Percentiles rank a stretch among this genome's conserved stretches.
These are phyloP conservation scores for Sclerodermus sp. DNA, from an alignment of 2,888 invertebrate genomes.

Conservation along the genomic window DNA sequence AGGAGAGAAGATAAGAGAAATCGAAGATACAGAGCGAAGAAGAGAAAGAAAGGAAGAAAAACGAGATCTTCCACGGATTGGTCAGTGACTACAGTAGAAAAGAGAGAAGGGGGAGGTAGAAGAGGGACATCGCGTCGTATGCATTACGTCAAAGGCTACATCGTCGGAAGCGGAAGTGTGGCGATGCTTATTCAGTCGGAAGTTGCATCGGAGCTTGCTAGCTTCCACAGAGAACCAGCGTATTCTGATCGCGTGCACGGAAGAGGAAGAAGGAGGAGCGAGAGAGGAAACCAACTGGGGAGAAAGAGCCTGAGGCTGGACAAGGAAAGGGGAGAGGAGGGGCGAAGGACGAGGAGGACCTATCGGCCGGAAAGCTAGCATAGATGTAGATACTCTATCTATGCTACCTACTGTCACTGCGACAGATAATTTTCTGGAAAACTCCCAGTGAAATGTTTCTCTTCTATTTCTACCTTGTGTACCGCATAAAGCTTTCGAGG, in stretches of 20 bases:
- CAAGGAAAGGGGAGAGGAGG: slow-evolving; percentile 8
- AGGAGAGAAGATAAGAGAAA: background rate
- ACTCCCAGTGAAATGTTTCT: slow-evolving; percentile 9
- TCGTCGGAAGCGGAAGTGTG: slow-evolving; percentile 48
- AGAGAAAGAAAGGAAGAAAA: slow-evolving; percentile 12
- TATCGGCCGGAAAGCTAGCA: slow-evolving; percentile 51
- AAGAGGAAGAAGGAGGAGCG: slow-evolving; percentile 12
- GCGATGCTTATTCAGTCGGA: slow-evolving; percentile 51
- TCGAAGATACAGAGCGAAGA: slow-evolving; percentile 1
- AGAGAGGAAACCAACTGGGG: slow-evolving; percentile 7
- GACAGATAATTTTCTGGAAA: slow-evolving; percentile 35
- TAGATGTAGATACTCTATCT: slow-evolving; percentile 41
- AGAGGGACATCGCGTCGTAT: slow-evolving; percentile 17
- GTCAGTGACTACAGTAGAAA: slow-evolving; percentile 6
- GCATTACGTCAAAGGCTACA: slow-evolving; percentile 48
- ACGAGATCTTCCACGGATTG: slow-evolving; percentile 1
- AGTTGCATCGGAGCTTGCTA: slow-evolving; percentile 44
- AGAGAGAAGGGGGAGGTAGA: slow-evolving; percentile 5
- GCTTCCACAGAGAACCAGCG: slow-evolving; percentile 31
- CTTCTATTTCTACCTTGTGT: too few relatives aligned
- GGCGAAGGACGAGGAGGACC: slow-evolving; percentile 18
- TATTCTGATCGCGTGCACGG: slow-evolving; percentile 12
- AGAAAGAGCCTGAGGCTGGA: slow-evolving; percentile 7
- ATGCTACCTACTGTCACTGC: slow-evolving; percentile 31
- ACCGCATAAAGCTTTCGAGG: too few relatives aligned